Percentiles rank a stretch among this genome's conserved stretches.
phyloP scores from a whole-genome alignment of 1,140 invertebrate genomes.

The Pachypeltis micranthus region DNA sequence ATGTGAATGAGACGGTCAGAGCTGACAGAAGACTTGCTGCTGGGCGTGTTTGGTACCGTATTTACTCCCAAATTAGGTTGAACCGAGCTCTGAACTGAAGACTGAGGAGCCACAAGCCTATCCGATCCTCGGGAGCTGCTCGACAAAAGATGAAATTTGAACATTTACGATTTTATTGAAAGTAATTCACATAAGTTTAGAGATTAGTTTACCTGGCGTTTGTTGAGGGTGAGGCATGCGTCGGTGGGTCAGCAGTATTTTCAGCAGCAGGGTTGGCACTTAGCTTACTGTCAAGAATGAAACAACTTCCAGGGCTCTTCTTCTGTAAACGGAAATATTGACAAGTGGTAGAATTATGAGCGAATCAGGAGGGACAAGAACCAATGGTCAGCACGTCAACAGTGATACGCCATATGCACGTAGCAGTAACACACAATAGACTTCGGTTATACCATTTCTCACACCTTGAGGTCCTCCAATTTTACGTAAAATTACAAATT shows the following conservation, averaged over 20 bases:
- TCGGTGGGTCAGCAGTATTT: not conserved
- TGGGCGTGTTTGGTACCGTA: slow-evolving; percentile 27
- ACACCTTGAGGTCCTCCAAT: too few species aligned
- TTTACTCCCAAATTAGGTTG: not conserved
- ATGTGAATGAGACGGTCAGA: not conserved
- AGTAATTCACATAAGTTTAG: too few species aligned
- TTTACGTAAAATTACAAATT: not conserved
- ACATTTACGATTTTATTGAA: too few species aligned
- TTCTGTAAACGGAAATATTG: not conserved
- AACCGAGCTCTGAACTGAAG: not conserved
- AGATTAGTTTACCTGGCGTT: too few species aligned
- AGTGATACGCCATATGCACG: too few species aligned
- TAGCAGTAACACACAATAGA: too few species aligned
- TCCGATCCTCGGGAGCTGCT: not conserved
- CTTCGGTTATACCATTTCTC: too few species aligned
- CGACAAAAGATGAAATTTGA: too few species aligned
- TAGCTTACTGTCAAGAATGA: not conserved
- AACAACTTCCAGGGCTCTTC: not conserved
- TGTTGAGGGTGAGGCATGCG: not conserved
- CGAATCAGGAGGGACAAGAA: not conserved
- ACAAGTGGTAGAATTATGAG: too few species aligned
- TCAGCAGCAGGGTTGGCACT: not conserved
- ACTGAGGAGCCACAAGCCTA: not conserved
- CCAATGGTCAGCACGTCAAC: too few species aligned
- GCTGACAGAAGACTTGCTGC: slow-evolving; percentile 11